A percentile compares a stretch with the other conserved stretches of the same genome.
Evolutionary conservation across 1,140 invertebrate genomes (phyloP).

Genomic region (Laodelphax striatellus): DNA sequence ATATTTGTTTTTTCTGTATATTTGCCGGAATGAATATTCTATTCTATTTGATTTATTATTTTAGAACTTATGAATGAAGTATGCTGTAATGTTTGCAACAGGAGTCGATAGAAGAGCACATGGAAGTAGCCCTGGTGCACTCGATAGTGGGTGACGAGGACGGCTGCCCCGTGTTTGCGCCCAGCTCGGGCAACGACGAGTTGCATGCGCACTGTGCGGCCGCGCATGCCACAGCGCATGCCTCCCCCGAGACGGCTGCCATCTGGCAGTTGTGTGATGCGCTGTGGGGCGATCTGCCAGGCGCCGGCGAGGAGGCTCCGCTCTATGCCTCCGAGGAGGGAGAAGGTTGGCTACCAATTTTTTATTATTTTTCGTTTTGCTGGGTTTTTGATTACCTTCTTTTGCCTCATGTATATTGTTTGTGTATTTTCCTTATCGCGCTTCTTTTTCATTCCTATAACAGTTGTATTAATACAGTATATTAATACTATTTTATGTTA

Average conservation of each 20-base stretch:
- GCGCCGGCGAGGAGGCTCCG: not conserved
- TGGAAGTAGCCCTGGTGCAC: slow-evolving; percentile 37
- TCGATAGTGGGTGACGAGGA: slow-evolving; percentile 33
- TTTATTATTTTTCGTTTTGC: too few species aligned
- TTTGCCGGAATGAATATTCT: too few species aligned
- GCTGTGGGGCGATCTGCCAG: slow-evolving; percentile 60
- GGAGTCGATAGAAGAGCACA: slow-evolving; percentile 34
- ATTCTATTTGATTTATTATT: slow-evolving; percentile 21
- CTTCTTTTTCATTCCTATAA: too few species aligned
- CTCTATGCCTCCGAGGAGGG: too few species aligned
- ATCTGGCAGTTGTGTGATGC: slow-evolving; percentile 72
- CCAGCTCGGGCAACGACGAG: slow-evolving; percentile 29
- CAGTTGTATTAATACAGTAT: too few species aligned
- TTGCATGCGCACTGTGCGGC: slow-evolving; percentile 36
- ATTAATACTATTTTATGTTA: too few species aligned
- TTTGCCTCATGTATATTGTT: too few species aligned
- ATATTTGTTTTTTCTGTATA: too few species aligned
- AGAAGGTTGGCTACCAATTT: too few species aligned
- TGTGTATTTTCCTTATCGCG: too few species aligned
- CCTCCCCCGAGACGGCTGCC: slow-evolving; percentile 35
- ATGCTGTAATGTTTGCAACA: slow-evolving; percentile 10
- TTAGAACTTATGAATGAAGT: too few species aligned
- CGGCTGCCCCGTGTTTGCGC: slow-evolving; percentile 34
- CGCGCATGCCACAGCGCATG: slow-evolving; percentile 30
- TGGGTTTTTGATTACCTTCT: too few species aligned